phyloP scores from a whole-genome alignment of 2,113 vertebrate species.

The Sprattus sprattus region DNA sequence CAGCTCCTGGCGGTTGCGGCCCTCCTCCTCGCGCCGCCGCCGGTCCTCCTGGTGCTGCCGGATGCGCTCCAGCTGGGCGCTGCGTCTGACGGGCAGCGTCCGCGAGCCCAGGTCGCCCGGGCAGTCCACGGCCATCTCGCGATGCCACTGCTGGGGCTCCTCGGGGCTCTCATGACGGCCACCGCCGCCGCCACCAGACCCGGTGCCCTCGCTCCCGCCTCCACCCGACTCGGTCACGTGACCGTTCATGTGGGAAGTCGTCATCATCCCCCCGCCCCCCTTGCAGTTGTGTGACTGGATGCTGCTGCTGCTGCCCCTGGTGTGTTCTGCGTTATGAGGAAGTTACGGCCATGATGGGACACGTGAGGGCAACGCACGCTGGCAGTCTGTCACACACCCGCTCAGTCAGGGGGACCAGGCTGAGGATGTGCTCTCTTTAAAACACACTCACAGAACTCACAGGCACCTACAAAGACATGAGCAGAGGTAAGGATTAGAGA shows the following conservation, averaged over 20 bases:
- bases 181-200: constrained; percentile 75
- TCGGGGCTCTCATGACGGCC: constrained; percentile 62
- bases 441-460: background rate
- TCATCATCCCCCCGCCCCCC: constrained; percentile 68
- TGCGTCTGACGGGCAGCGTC: constrained; percentile 85
- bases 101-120: constrained; percentile 90
- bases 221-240: constrained; percentile 85
- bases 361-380: background rate
- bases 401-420: background rate
- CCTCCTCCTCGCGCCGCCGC: constrained; percentile 87
- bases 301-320: constrained; percentile 20
- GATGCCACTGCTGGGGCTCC: constrained; percentile 78
- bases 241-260: constrained; percentile 93
- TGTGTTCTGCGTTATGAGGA: constrained; percentile 43
- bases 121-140: constrained; percentile 98
- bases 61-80: constrained; percentile 91
- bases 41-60: constrained; percentile 97
- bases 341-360: constrained; percentile 41
- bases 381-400: background rate
- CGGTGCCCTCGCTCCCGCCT: constrained; percentile 74
- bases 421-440: background rate
- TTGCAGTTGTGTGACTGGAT: background rate
- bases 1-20: constrained; percentile 84
- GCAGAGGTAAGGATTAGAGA: too few relatives aligned
- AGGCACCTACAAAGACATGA: background rate